phyloP scores from a whole-genome alignment of 2,797 vertebrate species.

The Enteromius viviparus region DNA sequence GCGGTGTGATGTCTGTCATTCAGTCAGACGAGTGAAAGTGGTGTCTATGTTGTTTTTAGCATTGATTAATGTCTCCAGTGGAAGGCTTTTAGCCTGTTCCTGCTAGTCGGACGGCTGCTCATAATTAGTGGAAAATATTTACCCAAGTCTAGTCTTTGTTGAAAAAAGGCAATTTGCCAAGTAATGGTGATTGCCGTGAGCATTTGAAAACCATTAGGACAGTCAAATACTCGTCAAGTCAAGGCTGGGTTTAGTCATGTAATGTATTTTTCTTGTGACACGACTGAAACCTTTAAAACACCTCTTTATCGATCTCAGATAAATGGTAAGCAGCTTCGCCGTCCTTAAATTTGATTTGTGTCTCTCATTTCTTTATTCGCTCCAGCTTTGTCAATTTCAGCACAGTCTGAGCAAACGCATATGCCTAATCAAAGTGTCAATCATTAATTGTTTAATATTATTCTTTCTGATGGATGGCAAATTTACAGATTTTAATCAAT shows the following conservation, averaged over 20 bases:
- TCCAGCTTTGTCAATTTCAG: not conserved
- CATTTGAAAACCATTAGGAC: constrained; percentile 43
- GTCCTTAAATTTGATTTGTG: constrained; percentile 12
- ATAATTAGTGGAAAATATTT: constrained; percentile 54
- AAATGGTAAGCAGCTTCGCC: constrained; percentile 5
- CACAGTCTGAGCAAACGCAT: not conserved
- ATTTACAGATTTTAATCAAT: not conserved
- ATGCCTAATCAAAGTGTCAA: not conserved
- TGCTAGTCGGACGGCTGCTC: constrained; percentile 24
- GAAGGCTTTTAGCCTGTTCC: constrained; percentile 34
- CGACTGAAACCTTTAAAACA: constrained; percentile 7
- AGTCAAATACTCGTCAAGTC: constrained; percentile 10
- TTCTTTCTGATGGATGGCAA: not conserved
- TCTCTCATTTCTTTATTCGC: constrained; percentile 3
- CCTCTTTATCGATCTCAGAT: constrained; percentile 21
- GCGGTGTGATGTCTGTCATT: constrained; percentile 18
- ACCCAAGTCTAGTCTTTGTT: constrained; percentile 33
- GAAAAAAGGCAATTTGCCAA: constrained; percentile 38
- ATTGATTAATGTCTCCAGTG: constrained; percentile 49
- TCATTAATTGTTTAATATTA: not conserved
- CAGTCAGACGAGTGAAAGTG: constrained; percentile 19
- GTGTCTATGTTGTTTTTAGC: constrained; percentile 46
- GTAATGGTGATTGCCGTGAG: constrained; percentile 39
- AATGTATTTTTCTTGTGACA: constrained; percentile 17
- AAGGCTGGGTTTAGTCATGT: constrained; percentile 13